Base-by-base conservation (phyloP, 2,888 invertebrate genomes). In the Athetis lepigone region DNA sequence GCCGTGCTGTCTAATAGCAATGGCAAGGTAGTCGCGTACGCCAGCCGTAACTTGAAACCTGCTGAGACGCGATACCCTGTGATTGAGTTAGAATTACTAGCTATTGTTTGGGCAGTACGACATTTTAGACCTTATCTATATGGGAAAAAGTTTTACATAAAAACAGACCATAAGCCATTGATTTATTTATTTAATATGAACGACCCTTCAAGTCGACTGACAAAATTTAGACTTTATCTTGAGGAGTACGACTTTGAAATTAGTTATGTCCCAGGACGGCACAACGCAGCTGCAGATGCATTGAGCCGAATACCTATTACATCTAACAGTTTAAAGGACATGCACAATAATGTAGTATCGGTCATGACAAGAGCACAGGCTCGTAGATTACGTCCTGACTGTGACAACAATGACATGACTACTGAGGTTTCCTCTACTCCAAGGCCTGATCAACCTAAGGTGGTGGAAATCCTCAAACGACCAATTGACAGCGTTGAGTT, bases 301-400 rank as follows among this genome's bases (percentile, higher is more conserved):
- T 49, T 36, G 33, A 49, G 49, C 36, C 23, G 49, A 11, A 16
- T 50, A 37, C 11, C 50, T 11, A 23, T 50, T 16, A 50, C 50
- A 37, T 50, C 23, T 37, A 39, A 23, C 25, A 25, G 25, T 4
- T 39, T 51, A 25, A 25, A 51, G 13, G 25, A 39, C 18, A 25
- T 51, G 51, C 19, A 51, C 18, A 37, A 27, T 6, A 6, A 27
- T 27, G 27, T 27, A 27, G 27, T 27, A 27, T 27, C 27, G 6
- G 27, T 27, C 50, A 51, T 51, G 37, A 51, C 39, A 23, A 39
- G 50, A 18, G 25, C 37, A 51, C 51, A 51, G 13, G 18, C 18
- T 19, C 25, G 51, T 18, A 51, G 51, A 25, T 51, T 25, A n/a
- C 51, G 39, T 1, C 25, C 39, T 40, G 18, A 49, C 11, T 11